Conservation (phyloP, 37 sponge, comb jelly and placozoan species). For the Cladorhizidae sp. region DNA sequence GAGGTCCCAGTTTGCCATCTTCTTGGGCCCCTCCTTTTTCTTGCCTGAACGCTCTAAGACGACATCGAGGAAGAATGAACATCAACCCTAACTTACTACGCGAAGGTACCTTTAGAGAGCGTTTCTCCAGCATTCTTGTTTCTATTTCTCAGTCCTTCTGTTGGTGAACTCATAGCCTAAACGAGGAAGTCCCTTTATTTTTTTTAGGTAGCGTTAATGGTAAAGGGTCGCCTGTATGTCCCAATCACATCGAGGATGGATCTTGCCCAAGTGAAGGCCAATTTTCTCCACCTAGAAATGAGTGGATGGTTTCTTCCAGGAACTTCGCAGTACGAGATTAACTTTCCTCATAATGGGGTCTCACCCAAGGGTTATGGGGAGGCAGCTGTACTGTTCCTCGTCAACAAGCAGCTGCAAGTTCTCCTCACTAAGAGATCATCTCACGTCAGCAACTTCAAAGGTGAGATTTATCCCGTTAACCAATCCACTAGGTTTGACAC, state of each 20-base stretch:
- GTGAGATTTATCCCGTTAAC: background rate
- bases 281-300: constrained; percentile 7
- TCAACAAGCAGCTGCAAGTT: constrained; percentile 23
- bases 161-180: too few relatives aligned
- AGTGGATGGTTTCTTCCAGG: constrained; percentile 36
- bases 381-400: constrained; percentile 59
- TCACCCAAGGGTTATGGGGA: background rate
- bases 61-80: too few relatives aligned
- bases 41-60: background rate
- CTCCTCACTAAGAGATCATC: constrained; percentile 46
- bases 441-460: constrained; percentile 17
- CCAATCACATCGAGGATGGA: background rate
- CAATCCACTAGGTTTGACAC: background rate
- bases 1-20: constrained; percentile 41
- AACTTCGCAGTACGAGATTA: background rate
- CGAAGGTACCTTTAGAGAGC: background rate
- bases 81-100: background rate
- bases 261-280: constrained; percentile 8
- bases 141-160: too few relatives aligned
- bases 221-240: too few relatives aligned
- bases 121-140: background rate
- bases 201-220: too few relatives aligned
- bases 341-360: background rate
- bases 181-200: too few relatives aligned
- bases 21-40: background rate